Conservation (phyloP, 2,113 vertebrate genomes). For the Smithornis capensis region DNA sequence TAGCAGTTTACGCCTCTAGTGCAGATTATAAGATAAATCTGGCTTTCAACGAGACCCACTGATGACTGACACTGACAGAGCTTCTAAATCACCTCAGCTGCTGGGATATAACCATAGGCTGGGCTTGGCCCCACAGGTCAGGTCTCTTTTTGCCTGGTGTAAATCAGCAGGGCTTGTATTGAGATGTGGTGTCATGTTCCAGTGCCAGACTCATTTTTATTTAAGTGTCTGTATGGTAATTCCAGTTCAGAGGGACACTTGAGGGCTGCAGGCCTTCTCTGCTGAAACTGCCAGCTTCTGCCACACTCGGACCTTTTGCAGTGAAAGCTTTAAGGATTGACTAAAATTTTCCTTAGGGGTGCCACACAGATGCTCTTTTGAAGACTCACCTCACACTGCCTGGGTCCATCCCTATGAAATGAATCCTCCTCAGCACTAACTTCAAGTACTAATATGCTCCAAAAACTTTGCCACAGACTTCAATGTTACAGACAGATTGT, state of each 20-base stretch:
- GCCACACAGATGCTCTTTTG: background rate
- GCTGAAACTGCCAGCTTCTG: background rate
- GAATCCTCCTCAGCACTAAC: background rate
- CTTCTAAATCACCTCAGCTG: background rate
- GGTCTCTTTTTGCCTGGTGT: conserved; percentile 34
- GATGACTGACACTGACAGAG: conserved; percentile 54
- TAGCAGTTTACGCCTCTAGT: conserved; percentile 28
- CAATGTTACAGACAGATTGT: background rate
- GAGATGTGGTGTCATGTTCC: conserved; percentile 49
- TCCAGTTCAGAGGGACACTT: background rate
- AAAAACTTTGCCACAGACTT: background rate
- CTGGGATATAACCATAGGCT: background rate
- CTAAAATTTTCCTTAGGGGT: background rate
- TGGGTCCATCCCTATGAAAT: background rate
- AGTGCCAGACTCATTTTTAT: background rate
- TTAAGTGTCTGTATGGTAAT: conserved; percentile 40
- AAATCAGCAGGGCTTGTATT: conserved; percentile 28
- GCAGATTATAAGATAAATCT: conserved; percentile 63
- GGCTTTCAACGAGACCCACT: conserved; percentile 30
- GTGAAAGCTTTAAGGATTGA: background rate
- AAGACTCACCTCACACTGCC: background rate
- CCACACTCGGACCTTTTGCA: background rate
- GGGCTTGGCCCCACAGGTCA: conserved; percentile 13
- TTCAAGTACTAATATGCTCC: background rate
- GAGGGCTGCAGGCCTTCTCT: background rate